Percentiles rank a stretch among this genome's conserved stretches.
Conservation (phyloP, 2,797 vertebrate genomes). For the Sebastes kiyomatsui region DNA sequence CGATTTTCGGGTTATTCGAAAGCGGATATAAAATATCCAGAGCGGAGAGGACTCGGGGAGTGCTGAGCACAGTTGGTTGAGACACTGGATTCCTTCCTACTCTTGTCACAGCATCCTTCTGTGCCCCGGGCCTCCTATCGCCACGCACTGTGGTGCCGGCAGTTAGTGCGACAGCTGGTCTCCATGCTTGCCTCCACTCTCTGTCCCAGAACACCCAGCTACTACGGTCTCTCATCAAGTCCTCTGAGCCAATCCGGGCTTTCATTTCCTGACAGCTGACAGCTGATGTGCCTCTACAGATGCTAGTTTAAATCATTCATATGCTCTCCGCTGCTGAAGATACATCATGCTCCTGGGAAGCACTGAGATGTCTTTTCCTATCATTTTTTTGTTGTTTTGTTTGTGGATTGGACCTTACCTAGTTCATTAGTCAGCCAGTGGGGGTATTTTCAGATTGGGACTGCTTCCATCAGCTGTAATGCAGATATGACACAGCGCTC, state of each 20-base stretch:
- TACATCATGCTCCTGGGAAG: constrained; percentile 47
- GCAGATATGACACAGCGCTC: constrained; percentile 74
- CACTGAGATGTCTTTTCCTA: constrained; percentile 27
- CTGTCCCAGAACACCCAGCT: constrained; percentile 61
- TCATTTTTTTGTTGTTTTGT: background rate
- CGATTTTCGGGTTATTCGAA: constrained; percentile 44
- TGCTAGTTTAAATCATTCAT: constrained; percentile 81
- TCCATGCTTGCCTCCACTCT: constrained; percentile 58
- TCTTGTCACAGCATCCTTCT: constrained; percentile 61
- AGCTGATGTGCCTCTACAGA: constrained; percentile 71
- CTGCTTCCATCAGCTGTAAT: constrained; percentile 69
- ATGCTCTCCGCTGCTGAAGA: constrained; percentile 54
- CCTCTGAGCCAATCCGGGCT: constrained; percentile 65
- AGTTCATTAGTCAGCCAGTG: constrained; percentile 71
- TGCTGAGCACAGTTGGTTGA: constrained; percentile 29
- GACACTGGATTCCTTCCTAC: constrained; percentile 57
- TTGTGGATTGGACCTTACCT: constrained; percentile 59
- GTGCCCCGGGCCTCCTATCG: constrained; percentile 47
- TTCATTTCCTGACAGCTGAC: constrained; percentile 80
- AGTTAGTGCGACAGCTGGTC: constrained; percentile 78
- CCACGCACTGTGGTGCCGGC: constrained; percentile 55
- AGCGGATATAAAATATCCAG: constrained; percentile 54
- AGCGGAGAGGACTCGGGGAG: constrained; percentile 17
- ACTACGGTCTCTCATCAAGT: constrained; percentile 60
- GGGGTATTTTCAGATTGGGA: constrained; percentile 51